phyloP scores from a whole-genome alignment of 2,113 vertebrate genomes.

The Grantiella picta region DNA sequence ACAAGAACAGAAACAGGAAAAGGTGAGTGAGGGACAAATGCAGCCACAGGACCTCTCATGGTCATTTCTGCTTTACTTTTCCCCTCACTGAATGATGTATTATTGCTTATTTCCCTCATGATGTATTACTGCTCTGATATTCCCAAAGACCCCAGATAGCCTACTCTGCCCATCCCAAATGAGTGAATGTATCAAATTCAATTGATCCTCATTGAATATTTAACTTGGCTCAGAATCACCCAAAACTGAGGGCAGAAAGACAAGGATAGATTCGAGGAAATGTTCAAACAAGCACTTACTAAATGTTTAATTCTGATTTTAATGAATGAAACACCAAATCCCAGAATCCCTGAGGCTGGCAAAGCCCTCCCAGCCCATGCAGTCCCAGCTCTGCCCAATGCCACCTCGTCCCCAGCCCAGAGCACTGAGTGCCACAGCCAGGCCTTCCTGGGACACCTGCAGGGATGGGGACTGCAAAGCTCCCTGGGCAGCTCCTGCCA shows the following conservation, averaged over 20 bases:
- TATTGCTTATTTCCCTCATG: background rate
- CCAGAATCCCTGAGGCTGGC: rapidly evolving
- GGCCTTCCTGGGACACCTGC: background rate
- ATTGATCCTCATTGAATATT: rapidly evolving
- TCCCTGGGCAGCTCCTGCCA: background rate
- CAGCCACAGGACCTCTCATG: background rate
- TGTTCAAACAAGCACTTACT: background rate
- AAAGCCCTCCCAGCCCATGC: background rate
- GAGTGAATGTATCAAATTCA: background rate
- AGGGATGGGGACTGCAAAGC: background rate
- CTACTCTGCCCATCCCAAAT: background rate
- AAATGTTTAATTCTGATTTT: background rate
- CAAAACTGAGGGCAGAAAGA: background rate
- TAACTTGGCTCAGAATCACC: background rate
- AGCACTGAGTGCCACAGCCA: background rate
- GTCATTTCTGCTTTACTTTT: background rate
- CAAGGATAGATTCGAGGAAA: background rate
- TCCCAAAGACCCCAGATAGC: background rate
- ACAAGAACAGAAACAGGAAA: background rate
- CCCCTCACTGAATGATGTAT: background rate
- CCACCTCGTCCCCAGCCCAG: background rate
- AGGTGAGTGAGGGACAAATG: background rate
- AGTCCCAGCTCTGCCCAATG: background rate
- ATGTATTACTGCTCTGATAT: background rate
- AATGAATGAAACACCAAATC: background rate